These are phyloP conservation scores for Cephus runcator DNA, from an alignment of 2,888 invertebrate species.

Conservation along the genomic window DNA sequence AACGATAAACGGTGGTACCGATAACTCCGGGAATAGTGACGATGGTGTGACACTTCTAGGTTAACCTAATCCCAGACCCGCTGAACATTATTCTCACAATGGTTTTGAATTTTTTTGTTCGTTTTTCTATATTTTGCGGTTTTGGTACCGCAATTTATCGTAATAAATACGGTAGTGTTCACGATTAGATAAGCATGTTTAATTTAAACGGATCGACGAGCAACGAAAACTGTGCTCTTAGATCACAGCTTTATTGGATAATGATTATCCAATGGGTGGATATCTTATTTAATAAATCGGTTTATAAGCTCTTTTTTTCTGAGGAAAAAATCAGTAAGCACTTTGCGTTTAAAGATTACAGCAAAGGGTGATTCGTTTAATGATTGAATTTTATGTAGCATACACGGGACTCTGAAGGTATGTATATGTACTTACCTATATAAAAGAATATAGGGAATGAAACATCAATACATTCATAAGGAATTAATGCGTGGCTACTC, in stretches of 20 bases:
- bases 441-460: not conserved
- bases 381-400: not conserved
- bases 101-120: not conserved
- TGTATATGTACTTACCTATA: not conserved
- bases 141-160: not conserved
- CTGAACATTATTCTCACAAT: not conserved
- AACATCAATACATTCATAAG: not conserved
- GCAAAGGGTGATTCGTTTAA: not conserved
- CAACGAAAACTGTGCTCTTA: not conserved
- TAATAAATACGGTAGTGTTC: not conserved
- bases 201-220: not conserved
- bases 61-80: not conserved
- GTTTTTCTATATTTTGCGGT: not conserved
- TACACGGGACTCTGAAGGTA: not conserved
- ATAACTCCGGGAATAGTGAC: not conserved
- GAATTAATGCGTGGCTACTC: not conserved
- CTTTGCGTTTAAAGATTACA: not conserved
- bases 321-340: not conserved
- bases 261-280: not conserved
- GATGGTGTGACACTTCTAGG: not conserved
- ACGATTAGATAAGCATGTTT: not conserved
- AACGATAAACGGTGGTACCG: conserved; percentile 1
- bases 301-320: not conserved
- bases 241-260: not conserved
- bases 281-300: not conserved